phyloP scores from a whole-genome alignment of 1,140 invertebrate species.

The Cotesia typhae region DNA sequence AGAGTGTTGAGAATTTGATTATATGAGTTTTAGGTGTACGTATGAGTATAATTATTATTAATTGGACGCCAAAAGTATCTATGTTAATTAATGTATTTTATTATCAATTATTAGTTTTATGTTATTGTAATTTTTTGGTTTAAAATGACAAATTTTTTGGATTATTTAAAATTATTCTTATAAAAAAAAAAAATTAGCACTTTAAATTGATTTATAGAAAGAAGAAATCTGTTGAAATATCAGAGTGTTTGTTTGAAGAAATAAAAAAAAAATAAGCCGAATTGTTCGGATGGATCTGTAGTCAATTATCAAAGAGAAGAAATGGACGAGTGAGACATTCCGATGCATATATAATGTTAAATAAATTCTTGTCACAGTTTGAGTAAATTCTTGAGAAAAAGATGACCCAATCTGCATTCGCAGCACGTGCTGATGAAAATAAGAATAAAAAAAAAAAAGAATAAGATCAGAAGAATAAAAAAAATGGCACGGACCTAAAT shows the following conservation, averaged over 20 bases:
- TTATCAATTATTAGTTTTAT: too few relatives aligned
- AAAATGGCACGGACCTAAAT: conserved; percentile 18
- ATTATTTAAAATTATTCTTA: too few relatives aligned
- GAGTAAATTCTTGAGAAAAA: neutral
- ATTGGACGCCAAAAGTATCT: conserved; percentile 10
- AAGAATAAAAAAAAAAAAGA: neutral
- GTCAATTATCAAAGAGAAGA: conserved; percentile 2
- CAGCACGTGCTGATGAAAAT: conserved; percentile 6
- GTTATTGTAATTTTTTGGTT: too few relatives aligned
- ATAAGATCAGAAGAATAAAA: conserved; percentile 10
- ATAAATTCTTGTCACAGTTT: conserved; percentile 15
- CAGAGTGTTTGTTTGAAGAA: too few relatives aligned
- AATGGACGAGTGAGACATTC: conserved; percentile 21
- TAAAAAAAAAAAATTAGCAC: too few relatives aligned
- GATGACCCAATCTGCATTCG: neutral
- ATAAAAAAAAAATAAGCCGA: too few relatives aligned
- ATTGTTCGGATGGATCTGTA: neutral
- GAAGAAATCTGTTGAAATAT: too few relatives aligned
- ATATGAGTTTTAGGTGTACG: neutral
- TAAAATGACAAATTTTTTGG: too few relatives aligned
- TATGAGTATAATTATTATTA: neutral
- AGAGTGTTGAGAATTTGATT: too few relatives aligned
- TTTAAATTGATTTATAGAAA: too few relatives aligned
- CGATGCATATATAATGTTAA: conserved; percentile 6
- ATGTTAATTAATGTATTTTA: conserved; percentile 8